phyloP scores from a whole-genome alignment of 2,797 vertebrate genomes.

The Lindbergichthys nudifrons region DNA sequence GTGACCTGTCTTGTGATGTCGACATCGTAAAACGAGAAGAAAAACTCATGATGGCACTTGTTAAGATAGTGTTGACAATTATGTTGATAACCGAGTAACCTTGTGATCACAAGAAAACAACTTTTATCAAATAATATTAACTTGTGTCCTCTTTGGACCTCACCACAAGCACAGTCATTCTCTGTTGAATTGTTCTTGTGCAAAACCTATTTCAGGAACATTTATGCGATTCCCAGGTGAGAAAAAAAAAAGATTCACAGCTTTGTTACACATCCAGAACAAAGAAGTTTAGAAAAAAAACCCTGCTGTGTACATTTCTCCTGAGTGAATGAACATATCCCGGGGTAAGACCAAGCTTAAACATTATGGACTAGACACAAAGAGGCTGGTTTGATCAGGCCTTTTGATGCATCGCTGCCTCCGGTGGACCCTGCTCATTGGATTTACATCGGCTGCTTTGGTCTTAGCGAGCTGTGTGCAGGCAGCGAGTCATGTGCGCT shows the following conservation, averaged over 20 bases:
- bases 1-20: neutral
- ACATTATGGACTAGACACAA: conserved; percentile 16
- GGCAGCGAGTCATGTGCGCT: conserved; percentile 40
- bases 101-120: neutral
- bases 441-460: conserved; percentile 39
- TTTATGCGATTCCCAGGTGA: conserved; percentile 21
- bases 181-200: neutral
- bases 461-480: conserved; percentile 38
- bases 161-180: neutral
- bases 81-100: neutral
- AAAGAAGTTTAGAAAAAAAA: conserved; percentile 5
- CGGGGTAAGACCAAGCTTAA: conserved; percentile 15
- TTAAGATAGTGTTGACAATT: neutral
- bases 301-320: conserved; percentile 26
- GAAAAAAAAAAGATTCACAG: neutral
- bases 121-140: neutral
- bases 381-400: conserved; percentile 21
- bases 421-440: conserved; percentile 29
- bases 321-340: conserved; percentile 26
- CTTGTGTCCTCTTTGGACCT: neutral
- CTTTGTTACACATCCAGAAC: conserved; percentile 15
- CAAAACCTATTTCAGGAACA: conserved; percentile 17
- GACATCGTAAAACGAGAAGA: neutral
- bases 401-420: conserved; percentile 38
- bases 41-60: neutral